Evolutionary conservation across 1,140 invertebrate genomes (phyloP).

Genomic region (Heterodera schachtii): DNA sequence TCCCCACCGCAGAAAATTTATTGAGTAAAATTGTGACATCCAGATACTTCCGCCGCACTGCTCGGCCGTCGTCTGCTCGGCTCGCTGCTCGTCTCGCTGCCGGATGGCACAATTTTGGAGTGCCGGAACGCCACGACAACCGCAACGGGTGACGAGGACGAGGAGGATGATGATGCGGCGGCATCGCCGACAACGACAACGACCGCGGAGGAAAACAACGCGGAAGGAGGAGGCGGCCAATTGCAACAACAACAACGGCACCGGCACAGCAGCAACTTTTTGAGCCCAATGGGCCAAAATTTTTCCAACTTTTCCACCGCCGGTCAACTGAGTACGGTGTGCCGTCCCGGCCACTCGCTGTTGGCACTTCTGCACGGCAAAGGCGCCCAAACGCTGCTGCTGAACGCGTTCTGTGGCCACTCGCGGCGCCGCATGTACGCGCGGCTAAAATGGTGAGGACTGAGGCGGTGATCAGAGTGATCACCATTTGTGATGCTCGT

Average conservation of each 20-base stretch:
- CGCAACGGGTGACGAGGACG: not conserved
- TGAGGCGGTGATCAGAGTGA: too few relatives aligned
- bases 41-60: not conserved
- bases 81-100: slow-evolving; percentile 22
- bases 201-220: not conserved
- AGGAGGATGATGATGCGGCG: not conserved
- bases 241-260: not conserved
- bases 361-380: slow-evolving; percentile 46
- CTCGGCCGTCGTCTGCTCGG: slow-evolving; percentile 14
- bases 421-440: slow-evolving; percentile 57
- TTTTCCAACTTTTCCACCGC: not conserved
- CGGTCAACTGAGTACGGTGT: not conserved
- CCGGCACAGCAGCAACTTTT: not conserved
- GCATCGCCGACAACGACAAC: not conserved
- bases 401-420: slow-evolving; percentile 57
- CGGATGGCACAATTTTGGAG: slow-evolving; percentile 30
- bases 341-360: not conserved
- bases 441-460: slow-evolving; percentile 49
- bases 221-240: not conserved
- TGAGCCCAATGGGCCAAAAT: not conserved
- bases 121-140: not conserved
- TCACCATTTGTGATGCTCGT: too few relatives aligned
- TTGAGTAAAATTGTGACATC: not conserved
- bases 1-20: not conserved
- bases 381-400: slow-evolving; percentile 51